Evolutionary conservation across 2,797 vertebrate species (phyloP), one percentile per base, ranked within the genome.

Genomic region (Tragelaphus eurycerus): DNA sequence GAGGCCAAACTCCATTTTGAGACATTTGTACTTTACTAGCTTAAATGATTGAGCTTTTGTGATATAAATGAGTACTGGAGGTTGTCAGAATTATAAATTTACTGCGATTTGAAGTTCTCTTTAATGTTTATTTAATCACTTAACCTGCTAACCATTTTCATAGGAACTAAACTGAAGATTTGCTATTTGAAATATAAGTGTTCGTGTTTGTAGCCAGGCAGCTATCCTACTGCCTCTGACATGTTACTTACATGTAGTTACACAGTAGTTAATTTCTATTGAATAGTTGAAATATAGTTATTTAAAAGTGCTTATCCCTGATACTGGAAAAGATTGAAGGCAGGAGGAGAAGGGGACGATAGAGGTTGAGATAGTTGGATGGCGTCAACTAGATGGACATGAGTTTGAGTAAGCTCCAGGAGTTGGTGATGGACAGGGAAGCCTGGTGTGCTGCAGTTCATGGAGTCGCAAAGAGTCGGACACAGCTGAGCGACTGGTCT

Each of bases 1-100:
- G 96, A 98, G 98, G 97, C 83, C 94, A 92, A 93, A 93, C 86
- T 97, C 91, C 27, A 60, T 96, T 97, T 97, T 96, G 82, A 92
- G 27, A 95, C 52, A 34, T 95, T 98, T 98, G 88, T 88, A 93
- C 59, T 87, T 95, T 95, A 84, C 85, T 94, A 86, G 29, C 13
- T 92, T 95, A 96, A 95, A 55, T 82, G 19, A 86, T 96, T 98
- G 79, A 57, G 14, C 38, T 97, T 95, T 90, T 96, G 29, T 67
- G 91, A 87, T 90, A 97, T 97, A 95, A 95, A 19, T 78, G 76
- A 83, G 7, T 67, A 96, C 96, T 97, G 96, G 27, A 96, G 82
- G 29, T 87, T 50, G 71, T 93, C n/a, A 85, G 62, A 89, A 59
- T 93, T 95, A 67, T 38, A 96, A 78, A 4, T 95, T 83, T 93